These are phyloP conservation scores for Tetragnatha versicolor DNA, from an alignment of 1,140 invertebrate species.

Conservation along the genomic window DNA sequence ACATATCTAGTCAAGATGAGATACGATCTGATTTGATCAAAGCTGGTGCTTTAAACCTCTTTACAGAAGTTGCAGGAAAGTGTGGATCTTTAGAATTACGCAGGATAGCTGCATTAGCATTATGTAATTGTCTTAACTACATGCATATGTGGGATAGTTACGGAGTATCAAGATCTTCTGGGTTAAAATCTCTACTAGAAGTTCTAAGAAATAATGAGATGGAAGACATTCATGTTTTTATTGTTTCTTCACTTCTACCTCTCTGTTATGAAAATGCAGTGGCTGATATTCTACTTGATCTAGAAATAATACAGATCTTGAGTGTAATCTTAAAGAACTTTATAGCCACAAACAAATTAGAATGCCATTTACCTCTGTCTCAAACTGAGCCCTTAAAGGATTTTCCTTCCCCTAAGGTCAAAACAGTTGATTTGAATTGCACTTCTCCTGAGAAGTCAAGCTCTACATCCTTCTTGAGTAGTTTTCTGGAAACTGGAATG, in stretches of 20 bases:
- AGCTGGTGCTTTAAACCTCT: conserved; percentile 27
- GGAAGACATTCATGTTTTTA: conserved; percentile 29
- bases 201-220: background rate
- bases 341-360: background rate
- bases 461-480: no score
- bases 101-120: conserved; percentile 4
- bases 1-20: conserved; percentile 3
- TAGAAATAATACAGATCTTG: conserved; percentile 8
- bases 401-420: no score
- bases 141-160: conserved; percentile 15
- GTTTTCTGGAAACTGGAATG: no score
- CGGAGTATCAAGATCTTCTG: background rate
- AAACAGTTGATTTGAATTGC: no score
- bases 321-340: conserved; percentile 3
- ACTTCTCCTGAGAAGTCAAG: no score
- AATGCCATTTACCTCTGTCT: background rate
- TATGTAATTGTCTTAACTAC: conserved; percentile 20
- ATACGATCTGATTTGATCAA: background rate
- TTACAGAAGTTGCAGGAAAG: background rate
- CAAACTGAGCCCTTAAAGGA: background rate
- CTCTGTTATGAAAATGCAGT: background rate
- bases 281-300: conserved; percentile 4
- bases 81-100: background rate
- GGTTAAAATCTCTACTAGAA: conserved; percentile 25
- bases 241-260: conserved; percentile 22